Base-by-base conservation (phyloP, 2,113 vertebrate species). In the Pachycephala philippinensis region DNA sequence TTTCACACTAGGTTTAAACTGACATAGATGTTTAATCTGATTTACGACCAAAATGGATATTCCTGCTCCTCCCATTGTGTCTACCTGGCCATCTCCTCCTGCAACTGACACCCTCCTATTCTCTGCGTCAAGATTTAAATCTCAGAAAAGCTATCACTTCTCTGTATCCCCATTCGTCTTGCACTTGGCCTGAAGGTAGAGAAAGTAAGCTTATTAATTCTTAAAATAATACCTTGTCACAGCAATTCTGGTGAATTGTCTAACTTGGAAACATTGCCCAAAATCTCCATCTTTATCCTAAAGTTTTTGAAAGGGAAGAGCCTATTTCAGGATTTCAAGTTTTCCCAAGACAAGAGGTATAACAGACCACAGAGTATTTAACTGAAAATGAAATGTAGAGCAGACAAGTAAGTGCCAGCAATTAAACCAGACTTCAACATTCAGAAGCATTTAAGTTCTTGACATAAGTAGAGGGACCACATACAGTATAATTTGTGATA, bases 391-490 rank as follows among this genome's bases (percentile, higher is more conserved):
- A 85, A 90, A 83, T 3, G 6, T 0, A 65, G n/a, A 75, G 53
- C 18, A 82, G 45, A 72, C 42, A 77, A 88, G 1, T 80, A 87
- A 79, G 39, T 66, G 75, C 54, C 71, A 85, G 63, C 49, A 93
- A 64, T 71, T 79, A 71, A 5, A 75, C 20, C 13, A 87, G 40
- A 52, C 53, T 63, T 89, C 53, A 72, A 47, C 45, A 86, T 42
- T 54, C 33, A 83, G 54, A 80, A 91, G 16, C 37, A 93, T 85
- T 75, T 76, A 81, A 59, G 19, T 79, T 91, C 61, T 57, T 87
- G 81, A 57, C 50, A 31, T 69, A 69, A 83, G 60, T 4, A 95
- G 33, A 76, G 8, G 39, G 44, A 91, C 10, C 35, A 84, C 44
- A 77, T 57, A 65, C 13, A 35, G 76, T 94, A 90, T 82, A 24